phyloP scores from a whole-genome alignment of 2,797 vertebrate genomes.

The Brotula barbata region DNA sequence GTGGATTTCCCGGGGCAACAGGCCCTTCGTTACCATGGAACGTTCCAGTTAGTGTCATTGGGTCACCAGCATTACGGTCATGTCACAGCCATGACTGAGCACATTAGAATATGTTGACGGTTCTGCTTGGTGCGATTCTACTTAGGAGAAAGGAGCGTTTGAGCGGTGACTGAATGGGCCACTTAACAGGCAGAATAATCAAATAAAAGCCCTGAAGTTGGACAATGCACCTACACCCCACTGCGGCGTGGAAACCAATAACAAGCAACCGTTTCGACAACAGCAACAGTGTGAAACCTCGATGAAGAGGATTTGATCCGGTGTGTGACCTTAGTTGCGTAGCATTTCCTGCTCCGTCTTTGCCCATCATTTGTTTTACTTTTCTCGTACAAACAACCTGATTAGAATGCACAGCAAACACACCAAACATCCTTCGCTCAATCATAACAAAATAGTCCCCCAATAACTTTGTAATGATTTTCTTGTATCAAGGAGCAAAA shows the following conservation, averaged over 20 bases:
- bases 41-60: constrained; percentile 64
- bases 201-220: constrained; percentile 24
- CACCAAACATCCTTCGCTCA: background rate
- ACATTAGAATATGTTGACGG: constrained; percentile 26
- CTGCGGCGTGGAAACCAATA: constrained; percentile 6
- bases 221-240: constrained; percentile 2
- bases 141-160: constrained; percentile 4
- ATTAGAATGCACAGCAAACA: background rate
- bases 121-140: constrained; percentile 29
- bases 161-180: constrained; percentile 38
- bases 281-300: constrained; percentile 1
- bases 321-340: too few relatives aligned
- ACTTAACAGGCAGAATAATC: constrained; percentile 18
- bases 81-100: constrained; percentile 46
- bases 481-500: too few relatives aligned
- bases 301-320: too few relatives aligned
- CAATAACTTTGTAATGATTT: background rate
- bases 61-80: constrained; percentile 38
- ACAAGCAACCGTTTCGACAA: constrained; percentile 4
- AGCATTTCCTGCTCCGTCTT: too few relatives aligned
- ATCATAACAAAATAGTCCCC: background rate
- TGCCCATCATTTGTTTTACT: background rate
- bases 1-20: constrained; percentile 48
- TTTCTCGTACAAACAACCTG: background rate
- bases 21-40: constrained; percentile 60